Conservation (phyloP, 1,140 invertebrate species). For the Megathymus violae region DNA sequence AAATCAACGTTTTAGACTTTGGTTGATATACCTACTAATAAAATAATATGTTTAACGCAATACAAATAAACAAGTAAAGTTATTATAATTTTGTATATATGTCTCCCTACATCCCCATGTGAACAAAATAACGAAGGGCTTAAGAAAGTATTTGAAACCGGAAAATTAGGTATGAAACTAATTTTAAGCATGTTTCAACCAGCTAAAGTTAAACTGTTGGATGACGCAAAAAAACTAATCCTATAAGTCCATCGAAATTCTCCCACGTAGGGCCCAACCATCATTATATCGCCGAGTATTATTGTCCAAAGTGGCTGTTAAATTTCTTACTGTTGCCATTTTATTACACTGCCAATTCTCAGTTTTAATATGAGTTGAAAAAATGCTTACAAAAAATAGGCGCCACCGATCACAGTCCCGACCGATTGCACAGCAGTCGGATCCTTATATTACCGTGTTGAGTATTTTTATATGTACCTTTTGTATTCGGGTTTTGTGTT, state of each 20-base stretch:
- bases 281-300: constrained; percentile 65
- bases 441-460: constrained; percentile 75
- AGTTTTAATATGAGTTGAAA: constrained; percentile 70
- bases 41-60: no score
- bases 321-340: constrained; percentile 76
- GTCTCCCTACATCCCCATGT: no score
- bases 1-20: no score
- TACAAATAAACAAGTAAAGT: no score
- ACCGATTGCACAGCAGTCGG: constrained; percentile 52
- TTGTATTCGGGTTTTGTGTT: constrained; percentile 77
- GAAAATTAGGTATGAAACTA: neutral
- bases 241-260: constrained; percentile 47
- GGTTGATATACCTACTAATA: no score
- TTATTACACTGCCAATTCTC: constrained; percentile 75
- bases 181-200: neutral
- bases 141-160: no score
- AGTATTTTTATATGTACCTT: constrained; percentile 74
- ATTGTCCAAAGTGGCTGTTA: constrained; percentile 71
- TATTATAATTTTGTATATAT: no score
- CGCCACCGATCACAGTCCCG: constrained; percentile 71
- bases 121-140: no score
- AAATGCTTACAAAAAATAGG: constrained; percentile 78
- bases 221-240: constrained; percentile 42
- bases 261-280: constrained; percentile 56
- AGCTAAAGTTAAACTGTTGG: neutral